Conservation (phyloP, 2,888 invertebrate genomes). For the Chrysotoxum bicinctum region DNA sequence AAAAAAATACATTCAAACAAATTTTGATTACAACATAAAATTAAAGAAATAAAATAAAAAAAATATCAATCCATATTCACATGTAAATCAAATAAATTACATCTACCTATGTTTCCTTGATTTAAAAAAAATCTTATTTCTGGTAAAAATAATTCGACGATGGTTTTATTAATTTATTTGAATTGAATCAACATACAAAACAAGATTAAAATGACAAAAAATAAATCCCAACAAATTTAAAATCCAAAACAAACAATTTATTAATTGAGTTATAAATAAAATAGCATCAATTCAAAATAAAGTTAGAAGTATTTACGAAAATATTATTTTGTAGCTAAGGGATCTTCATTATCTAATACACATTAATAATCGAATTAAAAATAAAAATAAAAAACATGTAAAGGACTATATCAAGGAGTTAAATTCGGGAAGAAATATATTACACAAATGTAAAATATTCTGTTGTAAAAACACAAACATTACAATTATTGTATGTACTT, state of each 20-base stretch:
- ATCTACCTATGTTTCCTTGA: slow-evolving; percentile 12
- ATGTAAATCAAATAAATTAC: slow-evolving; percentile 36
- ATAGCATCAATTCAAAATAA: not conserved
- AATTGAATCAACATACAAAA: slow-evolving; percentile 15
- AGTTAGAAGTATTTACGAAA: not conserved
- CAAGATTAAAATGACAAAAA: slow-evolving; percentile 5
- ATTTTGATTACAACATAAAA: slow-evolving; percentile 32
- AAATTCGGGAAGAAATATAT: not conserved
- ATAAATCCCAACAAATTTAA: not conserved
- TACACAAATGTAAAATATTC: not conserved
- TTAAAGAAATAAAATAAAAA: slow-evolving; percentile 16
- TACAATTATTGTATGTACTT: not conserved
- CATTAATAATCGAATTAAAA: not conserved
- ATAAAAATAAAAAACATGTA: not conserved
- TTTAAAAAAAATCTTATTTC: slow-evolving; percentile 7
- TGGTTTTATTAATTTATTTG: slow-evolving; percentile 7
- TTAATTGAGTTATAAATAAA: not conserved
- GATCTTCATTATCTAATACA: slow-evolving; percentile 4
- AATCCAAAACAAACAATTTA: not conserved
- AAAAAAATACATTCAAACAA: slow-evolving; percentile 31
- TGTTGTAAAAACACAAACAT: not conserved
- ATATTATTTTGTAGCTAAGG: slow-evolving; percentile 1
- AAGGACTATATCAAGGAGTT: not conserved
- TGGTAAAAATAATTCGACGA: not conserved
- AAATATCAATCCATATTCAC: slow-evolving; percentile 12